These are phyloP conservation scores for Torymus tubicola DNA, from an alignment of 2,888 invertebrate genomes.

Conservation along the genomic window DNA sequence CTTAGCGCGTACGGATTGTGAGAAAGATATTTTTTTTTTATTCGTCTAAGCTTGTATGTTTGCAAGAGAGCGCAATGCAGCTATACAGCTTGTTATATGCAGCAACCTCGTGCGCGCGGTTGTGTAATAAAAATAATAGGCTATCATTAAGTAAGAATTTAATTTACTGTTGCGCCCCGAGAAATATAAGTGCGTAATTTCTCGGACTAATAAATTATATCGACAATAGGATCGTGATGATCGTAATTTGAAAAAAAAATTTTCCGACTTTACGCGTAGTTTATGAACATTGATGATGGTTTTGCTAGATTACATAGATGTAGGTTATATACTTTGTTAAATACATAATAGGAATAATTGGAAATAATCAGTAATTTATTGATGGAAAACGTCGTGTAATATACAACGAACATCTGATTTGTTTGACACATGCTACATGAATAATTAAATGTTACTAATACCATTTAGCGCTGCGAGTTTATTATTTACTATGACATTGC, in stretches of 20 bases:
- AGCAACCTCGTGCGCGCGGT: background rate
- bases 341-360: too few relatives aligned
- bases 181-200: background rate
- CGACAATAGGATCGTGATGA: background rate
- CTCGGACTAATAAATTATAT: conserved; percentile 24
- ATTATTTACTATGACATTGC: too few relatives aligned
- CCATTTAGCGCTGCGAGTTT: too few relatives aligned
- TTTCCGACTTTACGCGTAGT: background rate
- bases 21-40: conserved; percentile 23
- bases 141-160: conserved; percentile 2
- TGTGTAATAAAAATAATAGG: conserved; percentile 22
- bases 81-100: too few relatives aligned
- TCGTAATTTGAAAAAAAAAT: background rate
- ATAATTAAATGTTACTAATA: too few relatives aligned
- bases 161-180: background rate
- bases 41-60: background rate
- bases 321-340: too few relatives aligned
- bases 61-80: too few relatives aligned
- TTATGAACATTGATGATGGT: background rate
- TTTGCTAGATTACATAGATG: too few relatives aligned
- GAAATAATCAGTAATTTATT: too few relatives aligned
- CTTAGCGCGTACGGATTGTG: conserved; percentile 25
- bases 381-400: too few relatives aligned
- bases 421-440: too few relatives aligned
- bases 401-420: too few relatives aligned